Evolutionary conservation across 2,888 invertebrate species (phyloP).

Genomic region (Melangyna quadrimaculata): DNA sequence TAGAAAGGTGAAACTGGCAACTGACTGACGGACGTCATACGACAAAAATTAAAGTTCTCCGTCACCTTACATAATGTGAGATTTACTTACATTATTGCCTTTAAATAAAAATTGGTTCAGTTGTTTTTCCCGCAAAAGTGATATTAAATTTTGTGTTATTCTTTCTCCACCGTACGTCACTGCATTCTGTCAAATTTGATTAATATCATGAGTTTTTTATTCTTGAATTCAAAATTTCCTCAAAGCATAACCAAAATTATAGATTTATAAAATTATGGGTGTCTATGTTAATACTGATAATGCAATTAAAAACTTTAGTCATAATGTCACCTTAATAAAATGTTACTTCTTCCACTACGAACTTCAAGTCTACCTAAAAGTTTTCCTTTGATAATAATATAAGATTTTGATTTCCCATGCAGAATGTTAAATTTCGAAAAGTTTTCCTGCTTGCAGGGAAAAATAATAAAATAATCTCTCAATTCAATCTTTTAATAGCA

Average conservation of each 20-base stretch:
- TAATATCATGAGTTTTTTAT: neutral
- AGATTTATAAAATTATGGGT: too few species aligned
- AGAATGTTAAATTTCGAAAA: conserved; percentile 37
- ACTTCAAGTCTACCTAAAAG: conserved; percentile 4
- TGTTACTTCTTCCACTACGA: neutral
- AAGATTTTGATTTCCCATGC: conserved; percentile 32
- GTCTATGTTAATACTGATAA: neutral
- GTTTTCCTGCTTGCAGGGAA: conserved; percentile 12
- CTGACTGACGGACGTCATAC: too few species aligned
- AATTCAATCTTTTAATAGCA: conserved; percentile 42
- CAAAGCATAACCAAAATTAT: too few species aligned
- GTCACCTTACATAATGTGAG: too few species aligned
- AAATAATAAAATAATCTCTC: conserved; percentile 43
- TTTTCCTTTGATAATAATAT: conserved; percentile 24
- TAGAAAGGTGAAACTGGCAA: too few species aligned
- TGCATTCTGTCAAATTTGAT: neutral
- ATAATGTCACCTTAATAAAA: conserved; percentile 30
- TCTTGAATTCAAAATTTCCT: neutral
- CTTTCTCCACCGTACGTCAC: neutral
- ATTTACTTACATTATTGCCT: too few species aligned
- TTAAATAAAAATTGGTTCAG: too few species aligned
- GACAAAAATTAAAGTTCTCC: too few species aligned
- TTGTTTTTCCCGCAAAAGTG: too few species aligned
- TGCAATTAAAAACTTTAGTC: conserved; percentile 1
- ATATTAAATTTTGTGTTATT: too few species aligned